Conservation (phyloP, 2,888 invertebrate species). For the Drosophila algonquin region DNA sequence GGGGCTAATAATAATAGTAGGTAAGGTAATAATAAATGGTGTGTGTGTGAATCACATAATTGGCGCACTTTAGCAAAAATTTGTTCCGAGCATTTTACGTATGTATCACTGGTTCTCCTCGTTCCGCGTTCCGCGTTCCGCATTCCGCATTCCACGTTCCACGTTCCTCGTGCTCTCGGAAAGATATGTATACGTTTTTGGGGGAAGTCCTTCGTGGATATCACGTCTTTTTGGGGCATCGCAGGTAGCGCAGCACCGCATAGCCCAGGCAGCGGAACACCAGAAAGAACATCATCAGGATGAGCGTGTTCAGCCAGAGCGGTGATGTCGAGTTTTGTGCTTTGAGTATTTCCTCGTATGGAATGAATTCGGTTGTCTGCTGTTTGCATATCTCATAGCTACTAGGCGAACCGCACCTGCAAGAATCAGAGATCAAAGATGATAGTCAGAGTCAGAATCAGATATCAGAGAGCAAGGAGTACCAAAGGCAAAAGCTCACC, state of each 20-base stretch:
- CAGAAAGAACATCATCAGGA: constrained; percentile 88
- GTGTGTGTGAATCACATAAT: constrained; percentile 63
- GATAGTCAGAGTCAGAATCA: background rate
- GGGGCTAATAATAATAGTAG: constrained; percentile 28
- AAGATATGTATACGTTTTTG: background rate
- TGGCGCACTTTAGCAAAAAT: constrained; percentile 65
- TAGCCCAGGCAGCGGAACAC: constrained; percentile 90
- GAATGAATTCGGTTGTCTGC: constrained; percentile 86
- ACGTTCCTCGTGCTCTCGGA: constrained; percentile 20
- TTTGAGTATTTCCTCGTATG: constrained; percentile 87
- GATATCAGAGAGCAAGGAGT: background rate
- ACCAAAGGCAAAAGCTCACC: constrained; percentile 84
- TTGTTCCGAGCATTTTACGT: constrained; percentile 53
- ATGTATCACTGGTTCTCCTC: constrained; percentile 68
- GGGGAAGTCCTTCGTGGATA: constrained; percentile 25
- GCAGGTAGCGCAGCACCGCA: constrained; percentile 88
- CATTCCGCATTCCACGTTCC: constrained; percentile 54
- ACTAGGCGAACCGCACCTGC: constrained; percentile 88
- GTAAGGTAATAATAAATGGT: constrained; percentile 53
- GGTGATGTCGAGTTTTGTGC: constrained; percentile 88
- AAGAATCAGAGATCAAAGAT: constrained; percentile 37
- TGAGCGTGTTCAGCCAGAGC: constrained; percentile 90
- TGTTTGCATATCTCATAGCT: constrained; percentile 88
- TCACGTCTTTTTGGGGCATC: constrained; percentile 86
- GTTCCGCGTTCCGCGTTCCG: constrained; percentile 20